Evolutionary conservation across 2,797 vertebrate genomes (phyloP), one percentile per base, ranked within the genome.

Genomic region (Podarcis lilfordi): DNA sequence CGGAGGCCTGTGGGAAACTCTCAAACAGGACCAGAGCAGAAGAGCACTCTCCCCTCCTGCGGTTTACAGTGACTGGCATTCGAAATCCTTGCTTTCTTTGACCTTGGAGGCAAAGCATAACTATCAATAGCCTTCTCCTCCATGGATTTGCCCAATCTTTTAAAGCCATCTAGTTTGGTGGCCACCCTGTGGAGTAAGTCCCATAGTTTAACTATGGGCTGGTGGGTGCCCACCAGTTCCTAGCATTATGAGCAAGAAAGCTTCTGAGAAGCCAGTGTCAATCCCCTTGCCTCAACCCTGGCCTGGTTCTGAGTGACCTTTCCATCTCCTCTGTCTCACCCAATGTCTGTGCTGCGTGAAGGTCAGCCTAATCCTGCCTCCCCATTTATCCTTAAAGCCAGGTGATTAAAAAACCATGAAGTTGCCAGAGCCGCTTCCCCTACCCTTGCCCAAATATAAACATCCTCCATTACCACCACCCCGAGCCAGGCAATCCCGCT

Each of bases 381-480:
- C 3, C 77, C 88, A 1, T 43, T 93, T 8, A 3, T 89, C 92
- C 91, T 95, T 89, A 94, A 94, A 94, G 88, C 82, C 61, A 86
- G 82, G 85, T 92, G 95, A 94, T 96, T 96, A 96, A 97, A 97
- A 96, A 96, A 95, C 95, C 94, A 96, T 94, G 93, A 80, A 68
- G 92, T 96, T 96, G 95, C 95, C 43, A 93, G 91, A 92, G 93
- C 93, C 92, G 77, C 77, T 94, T 80, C 81, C 87, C 85, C 88
- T 0, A 23, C 95, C 91, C 89, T 90, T 90, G 90, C 95, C 96
- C 95, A 96, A 97, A 97, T 90, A 89, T 95, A 96, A 97, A 97
- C 95, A 95, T 91, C 91, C 93, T 94, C 91, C 55, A 0, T 95
- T 94, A 89, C 93, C 35, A 43, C 93, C 96, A 96, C 94, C 96